Evolutionary conservation across 2,888 invertebrate genomes (phyloP).

Genomic region (Sycophila texana): DNA sequence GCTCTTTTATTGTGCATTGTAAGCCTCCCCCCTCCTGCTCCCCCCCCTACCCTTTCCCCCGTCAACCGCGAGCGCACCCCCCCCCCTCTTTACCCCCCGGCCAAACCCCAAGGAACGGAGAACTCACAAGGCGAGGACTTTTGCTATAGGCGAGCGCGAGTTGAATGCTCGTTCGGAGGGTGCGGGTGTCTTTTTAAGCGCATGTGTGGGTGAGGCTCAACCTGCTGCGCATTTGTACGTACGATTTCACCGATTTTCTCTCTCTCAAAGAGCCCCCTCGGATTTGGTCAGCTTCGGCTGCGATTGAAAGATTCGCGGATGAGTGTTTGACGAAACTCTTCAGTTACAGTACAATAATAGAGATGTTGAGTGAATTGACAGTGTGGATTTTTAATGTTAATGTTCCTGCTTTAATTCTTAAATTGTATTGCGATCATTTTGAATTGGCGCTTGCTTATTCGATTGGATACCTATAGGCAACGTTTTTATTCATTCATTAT

Average conservation of each 20-base stretch:
- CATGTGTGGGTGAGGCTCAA: constrained; percentile 25
- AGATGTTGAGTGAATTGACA: background rate
- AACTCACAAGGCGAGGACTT: constrained; percentile 57
- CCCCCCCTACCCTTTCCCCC: too few relatives aligned
- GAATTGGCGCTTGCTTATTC: too few relatives aligned
- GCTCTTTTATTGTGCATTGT: constrained; percentile 76
- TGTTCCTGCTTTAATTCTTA: too few relatives aligned
- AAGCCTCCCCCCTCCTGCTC: constrained; percentile 58
- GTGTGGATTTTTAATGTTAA: background rate
- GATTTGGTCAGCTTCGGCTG: constrained; percentile 30
- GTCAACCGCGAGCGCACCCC: too few relatives aligned
- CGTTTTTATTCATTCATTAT: too few relatives aligned
- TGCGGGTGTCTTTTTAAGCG: background rate
- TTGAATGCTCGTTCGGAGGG: constrained; percentile 54
- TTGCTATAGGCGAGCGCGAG: constrained; percentile 39
- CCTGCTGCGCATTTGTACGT: constrained; percentile 49
- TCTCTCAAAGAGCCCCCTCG: background rate
- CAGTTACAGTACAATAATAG: constrained; percentile 4
- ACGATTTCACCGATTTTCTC: constrained; percentile 12
- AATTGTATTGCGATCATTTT: too few relatives aligned
- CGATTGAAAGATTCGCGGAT: constrained; percentile 37
- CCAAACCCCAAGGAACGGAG: constrained; percentile 59
- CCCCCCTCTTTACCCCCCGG: constrained; percentile 32
- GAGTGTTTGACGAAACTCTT: constrained; percentile 39
- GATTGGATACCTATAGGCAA: too few relatives aligned